phyloP scores from a whole-genome alignment of 2,113 vertebrate genomes.

The Sapajus apella region DNA sequence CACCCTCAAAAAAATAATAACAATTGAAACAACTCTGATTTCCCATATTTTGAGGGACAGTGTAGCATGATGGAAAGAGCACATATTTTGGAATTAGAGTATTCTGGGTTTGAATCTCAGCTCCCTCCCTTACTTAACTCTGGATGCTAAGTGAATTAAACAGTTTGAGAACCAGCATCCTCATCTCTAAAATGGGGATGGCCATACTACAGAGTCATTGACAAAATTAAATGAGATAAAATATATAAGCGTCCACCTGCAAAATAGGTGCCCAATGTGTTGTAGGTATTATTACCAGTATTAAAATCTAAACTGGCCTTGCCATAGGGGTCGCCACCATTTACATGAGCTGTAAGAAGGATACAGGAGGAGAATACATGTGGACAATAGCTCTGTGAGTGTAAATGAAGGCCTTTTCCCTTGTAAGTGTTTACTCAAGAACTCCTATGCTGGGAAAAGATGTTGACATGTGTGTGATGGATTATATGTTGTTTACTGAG shows the following conservation, averaged over 20 bases:
- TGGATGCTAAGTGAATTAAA: neutral
- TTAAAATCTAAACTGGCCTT: neutral
- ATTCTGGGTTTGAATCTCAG: neutral
- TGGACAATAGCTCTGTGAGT: rapidly evolving
- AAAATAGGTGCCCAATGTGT: neutral
- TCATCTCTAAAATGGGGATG: neutral
- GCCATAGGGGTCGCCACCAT: neutral
- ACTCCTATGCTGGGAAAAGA: too few relatives aligned
- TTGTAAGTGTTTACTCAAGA: neutral
- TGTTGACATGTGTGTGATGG: too few relatives aligned
- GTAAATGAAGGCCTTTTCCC: neutral
- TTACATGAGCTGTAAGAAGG: neutral
- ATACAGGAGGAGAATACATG: neutral
- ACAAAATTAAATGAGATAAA: slow-evolving; percentile 1
- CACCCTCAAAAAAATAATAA: too few relatives aligned
- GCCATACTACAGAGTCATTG: neutral
- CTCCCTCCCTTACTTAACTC: neutral
- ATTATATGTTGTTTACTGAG: too few relatives aligned
- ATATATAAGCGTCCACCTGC: neutral
- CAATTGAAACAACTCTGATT: neutral
- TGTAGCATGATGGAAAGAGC: neutral
- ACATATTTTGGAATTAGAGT: neutral
- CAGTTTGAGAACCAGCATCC: neutral
- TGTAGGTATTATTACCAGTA: neutral
- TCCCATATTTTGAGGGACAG: neutral